These are phyloP conservation scores for Petrophora chlorosata DNA, from an alignment of 2,888 invertebrate species.

Conservation along the genomic window DNA sequence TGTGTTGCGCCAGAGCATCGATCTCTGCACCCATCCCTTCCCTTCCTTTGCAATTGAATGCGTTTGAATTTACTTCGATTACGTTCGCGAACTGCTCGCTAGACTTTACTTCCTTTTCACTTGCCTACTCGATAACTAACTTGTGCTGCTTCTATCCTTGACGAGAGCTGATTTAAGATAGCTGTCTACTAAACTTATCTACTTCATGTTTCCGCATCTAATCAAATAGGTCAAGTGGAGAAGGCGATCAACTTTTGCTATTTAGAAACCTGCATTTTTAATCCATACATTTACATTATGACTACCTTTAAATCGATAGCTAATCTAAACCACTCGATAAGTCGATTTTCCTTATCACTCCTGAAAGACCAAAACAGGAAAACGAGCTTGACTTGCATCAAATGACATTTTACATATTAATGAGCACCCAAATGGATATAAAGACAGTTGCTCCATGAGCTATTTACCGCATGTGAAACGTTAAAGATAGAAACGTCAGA, in stretches of 20 bases:
- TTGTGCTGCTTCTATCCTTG: conserved; percentile 16
- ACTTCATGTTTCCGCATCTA: conserved; percentile 28
- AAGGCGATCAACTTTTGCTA: conserved; percentile 29
- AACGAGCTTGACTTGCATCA: conserved; percentile 5
- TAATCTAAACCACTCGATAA: neutral
- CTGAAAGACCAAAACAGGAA: neutral
- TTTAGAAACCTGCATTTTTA: conserved; percentile 11
- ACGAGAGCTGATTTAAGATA: conserved; percentile 19
- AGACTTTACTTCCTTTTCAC: neutral
- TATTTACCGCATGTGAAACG: conserved; percentile 12
- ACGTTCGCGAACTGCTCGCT: neutral
- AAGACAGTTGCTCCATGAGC: conserved; percentile 14
- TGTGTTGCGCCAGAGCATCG: conserved; percentile 40
- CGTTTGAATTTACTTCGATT: conserved; percentile 13
- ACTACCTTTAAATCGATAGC: neutral
- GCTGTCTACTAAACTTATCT: conserved; percentile 8
- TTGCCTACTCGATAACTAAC: conserved; percentile 2
- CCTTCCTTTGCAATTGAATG: conserved; percentile 16
- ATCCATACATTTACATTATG: neutral
- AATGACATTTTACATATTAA: conserved; percentile 14
- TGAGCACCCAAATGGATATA: neutral
- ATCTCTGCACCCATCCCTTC: conserved; percentile 28
- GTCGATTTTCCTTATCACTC: conserved; percentile 10
- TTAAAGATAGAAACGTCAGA: conserved; percentile 18
- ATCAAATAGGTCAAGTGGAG: conserved; percentile 27